phyloP scores from a whole-genome alignment of 2,888 invertebrate species.

The Rhingia campestris region DNA sequence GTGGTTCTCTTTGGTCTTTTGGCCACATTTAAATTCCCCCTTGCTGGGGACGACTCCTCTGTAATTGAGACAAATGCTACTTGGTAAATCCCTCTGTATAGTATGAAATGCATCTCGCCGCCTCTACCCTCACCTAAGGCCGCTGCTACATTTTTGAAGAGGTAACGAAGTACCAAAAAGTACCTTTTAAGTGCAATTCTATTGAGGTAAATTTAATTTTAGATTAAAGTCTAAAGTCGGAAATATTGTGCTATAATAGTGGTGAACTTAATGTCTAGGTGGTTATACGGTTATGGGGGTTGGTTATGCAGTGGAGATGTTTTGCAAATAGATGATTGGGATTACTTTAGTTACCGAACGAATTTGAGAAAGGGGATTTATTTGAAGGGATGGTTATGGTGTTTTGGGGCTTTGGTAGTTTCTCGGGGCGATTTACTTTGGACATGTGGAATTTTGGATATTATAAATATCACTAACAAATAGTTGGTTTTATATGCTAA shows the following conservation, averaged over 20 bases:
- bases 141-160: constrained; percentile 5
- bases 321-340: constrained; percentile 13
- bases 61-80: constrained; percentile 68
- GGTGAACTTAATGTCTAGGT: constrained; percentile 38
- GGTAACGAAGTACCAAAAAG: constrained; percentile 15
- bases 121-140: not conserved
- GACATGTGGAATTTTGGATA: no score
- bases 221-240: constrained; percentile 53
- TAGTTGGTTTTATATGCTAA: no score
- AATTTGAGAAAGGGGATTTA: no score
- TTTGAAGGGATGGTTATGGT: no score
- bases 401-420: no score
- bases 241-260: constrained; percentile 19
- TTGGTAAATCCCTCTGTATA: constrained; percentile 26
- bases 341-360: not conserved
- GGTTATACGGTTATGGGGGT: not conserved
- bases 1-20: constrained; percentile 34
- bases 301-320: constrained; percentile 15
- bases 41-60: constrained; percentile 1
- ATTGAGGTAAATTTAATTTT: constrained; percentile 60
- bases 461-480: no score
- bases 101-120: no score
- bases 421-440: no score
- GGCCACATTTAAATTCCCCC: constrained; percentile 42
- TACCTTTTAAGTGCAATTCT: constrained; percentile 51